Evolutionary conservation across 2,113 vertebrate species (phyloP).

Genomic region (Elgaria multicarinata): DNA sequence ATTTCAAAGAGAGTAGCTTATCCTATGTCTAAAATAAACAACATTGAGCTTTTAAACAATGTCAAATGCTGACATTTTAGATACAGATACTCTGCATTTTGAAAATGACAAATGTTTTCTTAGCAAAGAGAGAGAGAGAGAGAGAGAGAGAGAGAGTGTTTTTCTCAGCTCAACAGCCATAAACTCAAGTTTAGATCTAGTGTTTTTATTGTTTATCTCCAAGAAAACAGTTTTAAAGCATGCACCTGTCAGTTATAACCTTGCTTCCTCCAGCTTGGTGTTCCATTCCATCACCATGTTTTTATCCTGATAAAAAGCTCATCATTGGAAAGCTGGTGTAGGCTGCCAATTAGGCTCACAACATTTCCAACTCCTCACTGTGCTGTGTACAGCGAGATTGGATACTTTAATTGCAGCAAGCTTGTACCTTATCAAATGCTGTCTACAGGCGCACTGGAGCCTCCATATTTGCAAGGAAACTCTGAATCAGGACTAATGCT

Average conservation of each 20-base stretch:
- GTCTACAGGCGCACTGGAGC: conserved; percentile 23
- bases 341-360: conserved; percentile 48
- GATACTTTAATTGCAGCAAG: conserved; percentile 54
- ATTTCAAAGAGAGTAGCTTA: conserved; percentile 33
- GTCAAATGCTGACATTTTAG: not conserved
- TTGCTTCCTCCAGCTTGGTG: conserved; percentile 27
- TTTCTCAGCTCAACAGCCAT: conserved; percentile 32
- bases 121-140: no score
- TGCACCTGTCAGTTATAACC: conserved; percentile 29
- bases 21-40: conserved; percentile 24
- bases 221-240: conserved; percentile 32
- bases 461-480: conserved; percentile 21
- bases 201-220: conserved; percentile 26
- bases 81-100: conserved; percentile 44
- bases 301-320: conserved; percentile 26
- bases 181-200: conserved; percentile 33
- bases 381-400: conserved; percentile 47
- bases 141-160: conserved; percentile 42
- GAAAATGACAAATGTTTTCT: conserved; percentile 42
- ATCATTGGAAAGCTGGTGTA: conserved; percentile 35
- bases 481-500: conserved; percentile 21
- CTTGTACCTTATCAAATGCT: conserved; percentile 32
- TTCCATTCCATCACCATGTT: conserved; percentile 21
- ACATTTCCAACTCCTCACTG: conserved; percentile 46
- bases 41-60: conserved; percentile 9